Evolutionary conservation across 2,888 invertebrate genomes (phyloP), one percentile per base, ranked within the genome.

Genomic region (Eristalis arbustorum): DNA sequence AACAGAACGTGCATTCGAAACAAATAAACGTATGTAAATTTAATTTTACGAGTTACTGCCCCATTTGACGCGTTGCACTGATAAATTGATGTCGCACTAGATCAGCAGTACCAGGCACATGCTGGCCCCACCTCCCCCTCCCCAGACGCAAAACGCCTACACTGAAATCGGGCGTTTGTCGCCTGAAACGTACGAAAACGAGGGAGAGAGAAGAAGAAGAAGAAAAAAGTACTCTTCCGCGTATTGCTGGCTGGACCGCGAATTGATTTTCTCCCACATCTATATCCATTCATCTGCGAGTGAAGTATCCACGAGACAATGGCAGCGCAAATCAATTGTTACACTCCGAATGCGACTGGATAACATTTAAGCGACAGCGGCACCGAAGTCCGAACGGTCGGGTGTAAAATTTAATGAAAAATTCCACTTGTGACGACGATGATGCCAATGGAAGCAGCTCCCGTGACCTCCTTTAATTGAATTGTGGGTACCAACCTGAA

Each of bases 181-280:
- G 62, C 42, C 59, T 31, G 31, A 11, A 49, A 31, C 56, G 56
- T 34, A 72, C 61, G 56, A 61, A 59, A 59, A 59, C 25, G 59
- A 59, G 25, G n/a, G n/a, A 25, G 18, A 23, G 31, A 31, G 31
- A 57, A 56, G 56, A 23, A 34, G 11, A 63, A 56, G 28, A 13
- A 13, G 10, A 31, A 31, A 31, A 31, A 31, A 31, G 31, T 31
- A 66, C 67, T 82, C 71, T 87, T 87, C 78, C 87, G 87, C 59
- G 66, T 87, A 74, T 69, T 34, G 73, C 72, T 82, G 82, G 73
- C 72, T 82, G 82, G 74, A 78, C 71, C 82, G 67, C 72, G 67
- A 78, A 78, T 87, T 87, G 63, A 72, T 82, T 87, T 82, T 78
- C 77, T 83, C 83, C 87, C 85, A 82, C 87, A 83, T 83, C 64